phyloP scores from a whole-genome alignment of 2,888 invertebrate genomes.

The Ametastegia equiseti region DNA sequence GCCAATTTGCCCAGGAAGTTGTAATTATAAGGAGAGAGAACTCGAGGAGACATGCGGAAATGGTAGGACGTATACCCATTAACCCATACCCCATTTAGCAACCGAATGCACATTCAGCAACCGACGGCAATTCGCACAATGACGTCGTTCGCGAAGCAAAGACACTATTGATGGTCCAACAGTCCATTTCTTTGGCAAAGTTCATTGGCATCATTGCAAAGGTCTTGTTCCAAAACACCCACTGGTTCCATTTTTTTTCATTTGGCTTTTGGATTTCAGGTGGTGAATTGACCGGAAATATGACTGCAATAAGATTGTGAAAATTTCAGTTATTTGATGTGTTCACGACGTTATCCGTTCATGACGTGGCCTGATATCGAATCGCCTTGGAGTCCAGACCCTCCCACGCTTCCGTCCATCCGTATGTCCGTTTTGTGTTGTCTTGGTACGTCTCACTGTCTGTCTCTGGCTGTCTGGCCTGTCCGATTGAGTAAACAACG shows the following conservation, averaged over 20 bases:
- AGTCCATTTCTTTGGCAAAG: no score
- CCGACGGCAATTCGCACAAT: no score
- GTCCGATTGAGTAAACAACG: slow-evolving; percentile 45
- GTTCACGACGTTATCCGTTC: neutral
- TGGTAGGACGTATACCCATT: neutral
- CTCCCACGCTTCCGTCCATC: slow-evolving; percentile 36
- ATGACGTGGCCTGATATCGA: no score
- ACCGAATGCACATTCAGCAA: no score
- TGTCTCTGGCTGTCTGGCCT: slow-evolving; percentile 57
- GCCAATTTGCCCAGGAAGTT: slow-evolving; percentile 77
- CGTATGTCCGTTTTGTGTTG: slow-evolving; percentile 16
- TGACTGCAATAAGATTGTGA: no score
- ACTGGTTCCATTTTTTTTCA: neutral
- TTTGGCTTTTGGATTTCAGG: no score
- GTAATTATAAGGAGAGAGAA: slow-evolving; percentile 77
- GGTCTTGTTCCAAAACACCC: neutral
- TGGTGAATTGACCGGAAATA: no score
- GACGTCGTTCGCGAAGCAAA: no score
- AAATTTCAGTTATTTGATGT: no score
- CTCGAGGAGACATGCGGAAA: slow-evolving; percentile 2
- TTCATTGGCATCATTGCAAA: no score
- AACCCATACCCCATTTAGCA: no score
- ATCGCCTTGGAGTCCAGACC: neutral
- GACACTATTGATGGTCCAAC: no score
- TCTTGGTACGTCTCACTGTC: slow-evolving; percentile 41